A percentile compares a stretch with the other conserved stretches of the same genome.
phyloP scores from a whole-genome alignment of 2,113 vertebrate species.

The Callopanchax toddi region DNA sequence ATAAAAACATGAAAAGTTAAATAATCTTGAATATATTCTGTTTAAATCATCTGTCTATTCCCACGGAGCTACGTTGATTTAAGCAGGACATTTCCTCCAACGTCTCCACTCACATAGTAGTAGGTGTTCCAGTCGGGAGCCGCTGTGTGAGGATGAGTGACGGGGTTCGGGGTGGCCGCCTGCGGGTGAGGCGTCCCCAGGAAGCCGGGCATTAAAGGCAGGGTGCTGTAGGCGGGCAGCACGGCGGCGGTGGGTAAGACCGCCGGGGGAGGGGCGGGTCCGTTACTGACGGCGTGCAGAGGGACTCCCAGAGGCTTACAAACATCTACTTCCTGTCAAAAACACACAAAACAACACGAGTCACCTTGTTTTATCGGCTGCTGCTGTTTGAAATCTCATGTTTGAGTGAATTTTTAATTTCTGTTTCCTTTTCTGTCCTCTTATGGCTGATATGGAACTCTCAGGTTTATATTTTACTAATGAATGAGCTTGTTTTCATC shows the following conservation, averaged over 20 bases:
- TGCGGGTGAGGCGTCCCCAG: slow-evolving; percentile 73
- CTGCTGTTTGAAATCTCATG: neutral
- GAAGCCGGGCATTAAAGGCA: slow-evolving; percentile 81
- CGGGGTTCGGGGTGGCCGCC: slow-evolving; percentile 55
- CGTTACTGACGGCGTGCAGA: slow-evolving; percentile 75
- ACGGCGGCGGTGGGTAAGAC: slow-evolving; percentile 69
- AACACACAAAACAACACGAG: slow-evolving; percentile 4
- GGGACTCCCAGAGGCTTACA: slow-evolving; percentile 76
- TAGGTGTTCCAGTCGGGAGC: slow-evolving; percentile 81
- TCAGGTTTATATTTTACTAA: too few species aligned
- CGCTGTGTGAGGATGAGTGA: slow-evolving; percentile 64
- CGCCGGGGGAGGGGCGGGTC: slow-evolving; percentile 66
- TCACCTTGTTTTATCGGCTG: too few species aligned
- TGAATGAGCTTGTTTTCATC: too few species aligned
- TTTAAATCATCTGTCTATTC: too few species aligned
- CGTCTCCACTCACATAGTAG: slow-evolving; percentile 79
- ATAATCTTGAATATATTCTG: too few species aligned
- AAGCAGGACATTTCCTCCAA: too few species aligned
- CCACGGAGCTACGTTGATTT: too few species aligned
- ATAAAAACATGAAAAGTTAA: too few species aligned
- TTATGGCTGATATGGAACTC: too few species aligned
- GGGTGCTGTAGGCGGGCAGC: slow-evolving; percentile 78
- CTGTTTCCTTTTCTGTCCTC: slow-evolving; percentile 13
- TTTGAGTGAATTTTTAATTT: neutral
- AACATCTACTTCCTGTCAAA: slow-evolving; percentile 71